Evolutionary conservation across 2,888 invertebrate genomes (phyloP).

Genomic region (Dicycla oo): DNA sequence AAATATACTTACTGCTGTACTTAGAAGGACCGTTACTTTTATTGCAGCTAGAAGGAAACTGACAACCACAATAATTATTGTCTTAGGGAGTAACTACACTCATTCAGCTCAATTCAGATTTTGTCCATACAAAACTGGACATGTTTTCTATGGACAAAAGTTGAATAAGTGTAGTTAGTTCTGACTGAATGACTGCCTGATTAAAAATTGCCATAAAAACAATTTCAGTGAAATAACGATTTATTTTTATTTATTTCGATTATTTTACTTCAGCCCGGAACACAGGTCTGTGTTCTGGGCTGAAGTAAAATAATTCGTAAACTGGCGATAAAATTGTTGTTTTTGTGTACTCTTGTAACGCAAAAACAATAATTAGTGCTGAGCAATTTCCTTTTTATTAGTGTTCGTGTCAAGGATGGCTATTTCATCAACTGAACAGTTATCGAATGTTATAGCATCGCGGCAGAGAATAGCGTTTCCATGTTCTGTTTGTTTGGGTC

Average conservation of each 20-base stretch:
- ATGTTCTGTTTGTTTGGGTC: conserved; percentile 71
- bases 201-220: conserved; percentile 17
- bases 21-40: conserved; percentile 68
- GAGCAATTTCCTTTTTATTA: conserved; percentile 63
- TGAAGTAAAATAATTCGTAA: conserved; percentile 42
- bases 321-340: conserved; percentile 61
- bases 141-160: too few relatives aligned
- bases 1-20: conserved; percentile 60
- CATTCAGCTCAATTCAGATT: too few relatives aligned
- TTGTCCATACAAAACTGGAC: too few relatives aligned
- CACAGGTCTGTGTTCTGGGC: neutral
- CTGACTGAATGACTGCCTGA: conserved; percentile 17
- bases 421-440: conserved; percentile 61
- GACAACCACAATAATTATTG: conserved; percentile 31
- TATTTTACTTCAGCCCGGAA: too few relatives aligned
- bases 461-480: conserved; percentile 71
- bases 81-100: too few relatives aligned
- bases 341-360: too few relatives aligned
- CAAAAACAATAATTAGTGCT: conserved; percentile 61
- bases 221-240: conserved; percentile 28
- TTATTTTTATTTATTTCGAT: too few relatives aligned
- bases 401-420: conserved; percentile 67
- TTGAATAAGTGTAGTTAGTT: too few relatives aligned
- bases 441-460: conserved; percentile 61
- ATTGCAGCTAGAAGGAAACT: conserved; percentile 31